Evolutionary conservation across 2,888 invertebrate genomes (phyloP), one percentile per base, ranked within the genome.

Genomic region (Pammene fasciana): DNA sequence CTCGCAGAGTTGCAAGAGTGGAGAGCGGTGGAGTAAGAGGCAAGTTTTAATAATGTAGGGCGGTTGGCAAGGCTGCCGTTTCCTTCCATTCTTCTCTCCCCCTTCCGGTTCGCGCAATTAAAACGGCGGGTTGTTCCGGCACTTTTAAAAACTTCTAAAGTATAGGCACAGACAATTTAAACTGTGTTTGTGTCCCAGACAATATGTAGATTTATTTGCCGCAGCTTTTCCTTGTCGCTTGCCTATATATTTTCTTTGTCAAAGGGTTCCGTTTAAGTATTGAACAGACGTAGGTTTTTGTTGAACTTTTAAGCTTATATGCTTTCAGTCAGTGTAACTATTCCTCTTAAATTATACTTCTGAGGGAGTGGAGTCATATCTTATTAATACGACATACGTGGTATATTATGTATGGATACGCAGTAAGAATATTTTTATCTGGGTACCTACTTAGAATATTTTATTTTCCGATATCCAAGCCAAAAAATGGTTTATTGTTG

Each of bases 21-120:
- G 82, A 79, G 83, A 79, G 81, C 79, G 82, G 82, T 83, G 75
- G 80, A 85, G 86, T 86, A 86, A 89, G 87, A 89, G 87, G 88
- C 88, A 90, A 90, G 88, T 91, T 90, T 90, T 90, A 89, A 90
- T 91, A 91, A 90, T 90, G 90, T 88, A 87, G 89, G 86, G 86
- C 86, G 89, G 89, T 89, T 89, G 89, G 89, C 88, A 88, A 87
- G 89, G 81, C 86, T 86, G 82, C 87, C 86, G 87, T 86, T 90
- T 89, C 89, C 89, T 89, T 87, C 87, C 87, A 90, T 91, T 91
- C 90, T 90, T 89, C 89, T 87, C 88, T 88, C 90, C 90, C 89
- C 88, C 89, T 89, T 90, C 89, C 89, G 88, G 88, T 90, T 86
- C 86, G 88, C 83, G 90, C 91, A 91, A 91, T 91, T 91, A 91